These are phyloP conservation scores for Drosophila subsilvestris DNA, from an alignment of 2,888 invertebrate species.

Conservation along the genomic window DNA sequence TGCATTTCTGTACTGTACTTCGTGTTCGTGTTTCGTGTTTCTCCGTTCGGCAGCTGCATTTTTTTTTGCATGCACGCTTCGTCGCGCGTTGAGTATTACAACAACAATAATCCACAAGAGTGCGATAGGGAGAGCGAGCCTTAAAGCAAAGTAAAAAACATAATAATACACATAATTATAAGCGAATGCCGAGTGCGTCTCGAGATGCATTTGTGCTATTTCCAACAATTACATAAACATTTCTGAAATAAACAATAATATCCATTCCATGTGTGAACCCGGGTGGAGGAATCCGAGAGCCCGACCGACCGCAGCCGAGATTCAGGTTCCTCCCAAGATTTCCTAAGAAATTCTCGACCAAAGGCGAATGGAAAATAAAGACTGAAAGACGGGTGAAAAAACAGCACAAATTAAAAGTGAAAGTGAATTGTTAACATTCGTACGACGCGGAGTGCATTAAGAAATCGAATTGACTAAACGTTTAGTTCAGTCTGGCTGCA, in stretches of 20 bases:
- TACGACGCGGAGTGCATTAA: slow-evolving; percentile 3
- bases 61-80: slow-evolving; percentile 67
- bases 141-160: slow-evolving; percentile 26
- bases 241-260: slow-evolving; percentile 2
- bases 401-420: slow-evolving; percentile 59
- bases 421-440: slow-evolving; percentile 59
- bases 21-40: slow-evolving; percentile 35
- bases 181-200: slow-evolving; percentile 31
- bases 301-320: slow-evolving; percentile 1
- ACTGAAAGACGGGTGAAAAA: slow-evolving; percentile 17
- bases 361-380: background rate
- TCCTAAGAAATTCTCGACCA: background rate
- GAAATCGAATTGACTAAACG: slow-evolving; percentile 7
- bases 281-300: background rate
- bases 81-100: slow-evolving; percentile 67
- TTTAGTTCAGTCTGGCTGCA: background rate
- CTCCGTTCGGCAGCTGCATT: slow-evolving; percentile 40
- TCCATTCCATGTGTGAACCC: slow-evolving; percentile 47
- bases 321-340: background rate
- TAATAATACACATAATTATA: slow-evolving; percentile 18
- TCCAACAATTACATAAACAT: slow-evolving; percentile 68
- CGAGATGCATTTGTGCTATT: slow-evolving; percentile 61
- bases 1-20: slow-evolving; percentile 25
- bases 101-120: slow-evolving; percentile 25
- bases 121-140: slow-evolving; percentile 50